Base-by-base conservation (phyloP, 2,113 vertebrate genomes). In the Myotis lucifugus region DNA sequence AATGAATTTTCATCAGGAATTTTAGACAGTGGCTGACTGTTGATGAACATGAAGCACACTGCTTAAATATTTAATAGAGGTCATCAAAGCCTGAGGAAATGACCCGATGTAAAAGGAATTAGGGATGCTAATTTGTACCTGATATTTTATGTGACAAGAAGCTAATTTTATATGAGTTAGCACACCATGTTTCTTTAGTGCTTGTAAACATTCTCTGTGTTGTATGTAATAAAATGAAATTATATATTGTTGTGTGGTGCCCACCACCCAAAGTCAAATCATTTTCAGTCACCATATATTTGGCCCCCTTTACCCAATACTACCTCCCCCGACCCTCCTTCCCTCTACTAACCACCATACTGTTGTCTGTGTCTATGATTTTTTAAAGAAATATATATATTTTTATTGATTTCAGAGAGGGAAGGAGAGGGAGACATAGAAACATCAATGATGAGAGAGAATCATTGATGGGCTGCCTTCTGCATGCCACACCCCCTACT, bases 51-150 rank as follows among this genome's bases (percentile, higher is more conserved):
- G 23, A 92, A 87, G 46, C 37, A 95, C 95, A 89, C 78, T 81
- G n/a, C 32, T 93, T 95, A 61, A 81, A 82, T 94, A 90, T 94
- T 94, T 93, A 78, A 72, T 27, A n/a, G 91, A 34, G 64, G 72
- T 67, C 52, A 40, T 78, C 37, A 92, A n/a, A 91, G 56, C 46
- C 32, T 2, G 0, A 88, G 48, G 88, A 87, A 94, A 96, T 76
- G 14, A 70, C 7, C 59, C 23, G 32, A 37, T 17, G 0, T 2
- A 90, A 32, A 17, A 52, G 64, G 40, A 94, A 82, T 32, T 48
- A 29, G 8, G 67, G 59, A 85, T 27, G 8, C 4, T 91, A 69
- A 66, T 37, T 95, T 95, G 93, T 83, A 74, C 74, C 46, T 70
- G 19, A 27, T 91, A 70, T 88, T 85, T 90, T 59, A 91, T 91